A percentile compares a stretch with the other conserved stretches of the same genome.
Evolutionary conservation across 2,113 vertebrate species (phyloP).

Genomic region (Rhinogobius similis): DNA sequence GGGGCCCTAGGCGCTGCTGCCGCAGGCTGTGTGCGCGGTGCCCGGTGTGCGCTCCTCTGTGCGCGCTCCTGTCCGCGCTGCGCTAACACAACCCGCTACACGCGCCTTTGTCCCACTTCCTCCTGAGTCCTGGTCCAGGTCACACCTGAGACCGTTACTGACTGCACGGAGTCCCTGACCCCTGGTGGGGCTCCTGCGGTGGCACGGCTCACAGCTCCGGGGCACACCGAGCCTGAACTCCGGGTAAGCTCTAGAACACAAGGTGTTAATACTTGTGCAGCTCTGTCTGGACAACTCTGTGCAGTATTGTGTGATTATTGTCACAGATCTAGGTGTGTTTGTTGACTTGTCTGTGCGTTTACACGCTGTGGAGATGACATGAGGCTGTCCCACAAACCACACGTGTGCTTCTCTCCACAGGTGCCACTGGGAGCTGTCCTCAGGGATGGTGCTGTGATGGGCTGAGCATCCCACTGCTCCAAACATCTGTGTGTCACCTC

Average conservation of each 20-base stretch:
- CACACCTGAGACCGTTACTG: background rate
- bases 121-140: background rate
- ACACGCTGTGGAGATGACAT: no score
- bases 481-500: background rate
- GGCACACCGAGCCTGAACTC: background rate
- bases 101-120: constrained; percentile 38
- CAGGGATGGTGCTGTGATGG: constrained; percentile 38
- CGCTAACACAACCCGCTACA: constrained; percentile 7
- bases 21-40: background rate
- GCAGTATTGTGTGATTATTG: background rate
- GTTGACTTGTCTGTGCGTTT: no score
- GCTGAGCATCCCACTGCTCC: constrained; percentile 13
- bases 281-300: background rate
- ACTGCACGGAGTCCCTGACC: background rate
- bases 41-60: background rate
- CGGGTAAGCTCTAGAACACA: background rate
- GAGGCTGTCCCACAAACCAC: no score
- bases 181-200: background rate
- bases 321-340: background rate
- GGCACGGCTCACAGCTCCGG: background rate
- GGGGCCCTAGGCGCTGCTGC: background rate
- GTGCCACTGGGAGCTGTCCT: background rate
- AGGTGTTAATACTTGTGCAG: background rate
- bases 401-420: background rate
- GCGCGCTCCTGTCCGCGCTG: background rate